phyloP scores from a whole-genome alignment of 1,140 invertebrate genomes.

The Catajapyx aquilonaris region DNA sequence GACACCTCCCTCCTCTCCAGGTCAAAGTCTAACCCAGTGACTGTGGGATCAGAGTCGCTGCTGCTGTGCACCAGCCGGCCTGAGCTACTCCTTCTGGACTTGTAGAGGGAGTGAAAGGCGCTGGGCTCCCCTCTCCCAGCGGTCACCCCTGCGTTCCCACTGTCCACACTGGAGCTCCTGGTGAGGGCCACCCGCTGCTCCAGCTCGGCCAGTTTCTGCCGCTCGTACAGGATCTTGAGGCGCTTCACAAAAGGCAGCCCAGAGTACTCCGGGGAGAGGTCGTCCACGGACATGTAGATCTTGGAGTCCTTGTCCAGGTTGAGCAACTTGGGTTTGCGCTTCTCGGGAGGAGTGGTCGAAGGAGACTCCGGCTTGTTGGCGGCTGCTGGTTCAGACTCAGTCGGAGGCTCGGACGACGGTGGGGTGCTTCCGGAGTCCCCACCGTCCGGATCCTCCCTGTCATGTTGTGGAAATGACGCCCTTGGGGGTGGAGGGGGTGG shows the following conservation, averaged over 20 bases:
- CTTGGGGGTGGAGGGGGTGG: background rate
- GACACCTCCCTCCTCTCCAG: no score
- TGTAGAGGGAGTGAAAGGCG: slow-evolving; percentile 1
- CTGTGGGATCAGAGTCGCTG: background rate
- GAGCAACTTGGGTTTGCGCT: slow-evolving; percentile 1
- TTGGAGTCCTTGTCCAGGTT: slow-evolving; percentile 27
- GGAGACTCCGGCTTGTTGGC: background rate
- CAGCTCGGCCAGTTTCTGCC: slow-evolving; percentile 60
- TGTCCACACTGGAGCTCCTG: slow-evolving; percentile 57
- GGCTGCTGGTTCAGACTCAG: background rate
- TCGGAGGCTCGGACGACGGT: background rate
- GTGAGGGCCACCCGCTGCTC: slow-evolving; percentile 41
- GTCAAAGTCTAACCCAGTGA: no score
- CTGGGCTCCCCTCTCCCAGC: no score
- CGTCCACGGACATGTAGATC: slow-evolving; percentile 57
- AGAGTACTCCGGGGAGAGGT: slow-evolving; percentile 67
- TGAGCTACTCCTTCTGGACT: background rate
- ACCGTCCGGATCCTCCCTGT: slow-evolving; percentile 1
- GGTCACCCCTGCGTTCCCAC: slow-evolving; percentile 18
- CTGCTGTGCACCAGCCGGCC: background rate
- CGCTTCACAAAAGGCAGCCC: slow-evolving; percentile 73
- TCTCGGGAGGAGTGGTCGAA: background rate
- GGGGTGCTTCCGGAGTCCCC: background rate
- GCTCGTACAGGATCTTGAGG: slow-evolving; percentile 65
- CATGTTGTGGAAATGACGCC: slow-evolving; percentile 2